Evolutionary conservation across 2,888 invertebrate species (phyloP).

Genomic region (Stenoptilia bipunctidactyla): DNA sequence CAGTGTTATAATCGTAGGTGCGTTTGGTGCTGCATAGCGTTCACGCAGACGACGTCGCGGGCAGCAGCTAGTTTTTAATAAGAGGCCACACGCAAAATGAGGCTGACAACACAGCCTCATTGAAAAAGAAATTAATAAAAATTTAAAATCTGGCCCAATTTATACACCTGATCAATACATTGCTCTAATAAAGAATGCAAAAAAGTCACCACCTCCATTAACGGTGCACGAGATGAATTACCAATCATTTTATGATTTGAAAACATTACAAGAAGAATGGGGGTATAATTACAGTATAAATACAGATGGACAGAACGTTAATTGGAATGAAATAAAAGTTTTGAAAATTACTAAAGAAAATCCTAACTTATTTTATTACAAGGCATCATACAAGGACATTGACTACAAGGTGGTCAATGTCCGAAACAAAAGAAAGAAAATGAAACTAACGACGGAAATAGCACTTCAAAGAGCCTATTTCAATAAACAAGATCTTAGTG

Average conservation of each 20-base stretch:
- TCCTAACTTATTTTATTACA: slow-evolving; percentile 6
- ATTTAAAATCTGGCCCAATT: slow-evolving; percentile 18
- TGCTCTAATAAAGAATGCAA: slow-evolving; percentile 5
- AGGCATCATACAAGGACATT: slow-evolving; percentile 2
- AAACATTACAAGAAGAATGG: slow-evolving; percentile 13
- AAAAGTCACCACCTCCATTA: slow-evolving; percentile 1
- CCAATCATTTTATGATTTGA: slow-evolving; percentile 4
- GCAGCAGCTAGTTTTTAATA: slow-evolving; percentile 21
- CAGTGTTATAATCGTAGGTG: no score
- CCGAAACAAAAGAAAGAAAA: slow-evolving; percentile 15
- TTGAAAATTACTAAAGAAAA: slow-evolving; percentile 6
- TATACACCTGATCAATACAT: slow-evolving; percentile 16
- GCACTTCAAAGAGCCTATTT: slow-evolving; percentile 6
- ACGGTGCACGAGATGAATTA: slow-evolving; percentile 4
- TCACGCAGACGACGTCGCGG: no score
- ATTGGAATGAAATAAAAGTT: slow-evolving; percentile 10
- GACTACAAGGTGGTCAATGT: slow-evolving; percentile 5
- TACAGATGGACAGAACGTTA: slow-evolving; percentile 4
- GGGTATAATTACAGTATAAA: slow-evolving; percentile 6
- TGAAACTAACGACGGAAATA: slow-evolving; percentile 5
- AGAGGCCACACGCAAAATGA: slow-evolving; percentile 24
- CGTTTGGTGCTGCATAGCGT: no score
- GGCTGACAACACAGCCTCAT: slow-evolving; percentile 24
- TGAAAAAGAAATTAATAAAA: slow-evolving; percentile 20
- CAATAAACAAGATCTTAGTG: slow-evolving; percentile 8